These are phyloP conservation scores for Drosophila pegasa DNA, from an alignment of 2,888 invertebrate species.

Conservation along the genomic window DNA sequence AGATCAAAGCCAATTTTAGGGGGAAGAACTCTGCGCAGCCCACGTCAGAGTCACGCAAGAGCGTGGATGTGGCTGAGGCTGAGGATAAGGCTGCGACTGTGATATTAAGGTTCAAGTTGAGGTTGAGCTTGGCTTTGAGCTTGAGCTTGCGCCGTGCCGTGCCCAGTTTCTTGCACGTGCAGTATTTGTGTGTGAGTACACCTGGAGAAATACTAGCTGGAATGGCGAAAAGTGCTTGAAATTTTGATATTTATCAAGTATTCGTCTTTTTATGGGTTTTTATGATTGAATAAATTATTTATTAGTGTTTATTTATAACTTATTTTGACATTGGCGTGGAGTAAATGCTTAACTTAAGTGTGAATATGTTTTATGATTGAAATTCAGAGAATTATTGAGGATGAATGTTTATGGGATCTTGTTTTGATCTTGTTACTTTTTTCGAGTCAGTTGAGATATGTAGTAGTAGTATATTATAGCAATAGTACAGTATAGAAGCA, in stretches of 20 bases:
- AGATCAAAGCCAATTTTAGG: conserved; percentile 64
- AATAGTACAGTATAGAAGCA: too few relatives aligned
- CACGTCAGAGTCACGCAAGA: conserved; percentile 69
- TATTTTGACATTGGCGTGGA: too few relatives aligned
- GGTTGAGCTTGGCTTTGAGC: not conserved
- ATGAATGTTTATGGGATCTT: not conserved
- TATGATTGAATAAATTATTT: too few relatives aligned
- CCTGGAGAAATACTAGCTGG: not conserved
- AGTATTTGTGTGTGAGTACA: not conserved
- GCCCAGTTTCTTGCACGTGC: conserved; percentile 34
- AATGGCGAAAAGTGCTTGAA: not conserved
- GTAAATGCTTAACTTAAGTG: too few relatives aligned
- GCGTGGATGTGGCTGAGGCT: not conserved
- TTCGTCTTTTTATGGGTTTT: too few relatives aligned
- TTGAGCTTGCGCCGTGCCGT: conserved; percentile 20
- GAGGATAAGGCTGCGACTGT: conserved; percentile 3
- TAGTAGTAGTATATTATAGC: too few relatives aligned
- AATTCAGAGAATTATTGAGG: too few relatives aligned
- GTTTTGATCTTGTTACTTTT: too few relatives aligned
- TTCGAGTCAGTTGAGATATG: not conserved
- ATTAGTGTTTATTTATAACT: too few relatives aligned
- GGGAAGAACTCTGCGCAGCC: conserved; percentile 29
- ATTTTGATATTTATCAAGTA: too few relatives aligned
- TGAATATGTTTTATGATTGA: too few relatives aligned
- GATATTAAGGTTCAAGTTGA: conserved; percentile 3